Conservation (phyloP, 2,797 vertebrate species). For the Euthynnus affinis region DNA sequence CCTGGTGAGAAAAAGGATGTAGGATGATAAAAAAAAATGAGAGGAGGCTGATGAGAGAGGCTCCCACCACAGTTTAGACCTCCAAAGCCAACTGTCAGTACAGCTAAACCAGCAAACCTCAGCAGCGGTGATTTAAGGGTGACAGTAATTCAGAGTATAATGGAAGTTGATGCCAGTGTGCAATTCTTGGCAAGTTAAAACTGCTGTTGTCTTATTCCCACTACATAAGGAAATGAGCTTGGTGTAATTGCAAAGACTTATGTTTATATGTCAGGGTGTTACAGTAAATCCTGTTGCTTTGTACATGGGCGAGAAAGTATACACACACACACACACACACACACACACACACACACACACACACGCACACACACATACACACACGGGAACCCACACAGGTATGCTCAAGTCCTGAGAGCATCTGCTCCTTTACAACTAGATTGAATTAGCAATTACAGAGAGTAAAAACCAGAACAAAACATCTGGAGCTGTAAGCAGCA, state of each 20-base stretch:
- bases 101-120: conserved; percentile 61
- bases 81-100: conserved; percentile 65
- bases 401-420: conserved; percentile 79
- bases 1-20: conserved; percentile 77
- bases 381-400: conserved; percentile 74
- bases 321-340: conserved; percentile 11
- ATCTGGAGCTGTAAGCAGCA: conserved; percentile 87
- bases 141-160: conserved; percentile 69
- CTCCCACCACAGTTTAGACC: conserved; percentile 67
- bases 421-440: conserved; percentile 87
- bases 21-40: conserved; percentile 61
- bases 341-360: too few relatives aligned
- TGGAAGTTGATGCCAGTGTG: conserved; percentile 71
- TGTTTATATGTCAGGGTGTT: conserved; percentile 77
- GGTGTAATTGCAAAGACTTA: conserved; percentile 75
- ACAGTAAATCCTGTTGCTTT: conserved; percentile 78
- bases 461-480: conserved; percentile 86
- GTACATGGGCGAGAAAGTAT: conserved; percentile 47
- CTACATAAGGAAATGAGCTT: conserved; percentile 55
- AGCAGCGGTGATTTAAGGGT: conserved; percentile 66
- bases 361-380: conserved; percentile 4
- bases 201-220: conserved; percentile 45
- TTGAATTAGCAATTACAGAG: conserved; percentile 88
- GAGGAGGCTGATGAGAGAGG: conserved; percentile 61
- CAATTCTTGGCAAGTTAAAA: conserved; percentile 59